These are phyloP conservation scores for Potamilus streckersoni DNA, from an alignment of 1,140 invertebrate species.

Conservation along the genomic window DNA sequence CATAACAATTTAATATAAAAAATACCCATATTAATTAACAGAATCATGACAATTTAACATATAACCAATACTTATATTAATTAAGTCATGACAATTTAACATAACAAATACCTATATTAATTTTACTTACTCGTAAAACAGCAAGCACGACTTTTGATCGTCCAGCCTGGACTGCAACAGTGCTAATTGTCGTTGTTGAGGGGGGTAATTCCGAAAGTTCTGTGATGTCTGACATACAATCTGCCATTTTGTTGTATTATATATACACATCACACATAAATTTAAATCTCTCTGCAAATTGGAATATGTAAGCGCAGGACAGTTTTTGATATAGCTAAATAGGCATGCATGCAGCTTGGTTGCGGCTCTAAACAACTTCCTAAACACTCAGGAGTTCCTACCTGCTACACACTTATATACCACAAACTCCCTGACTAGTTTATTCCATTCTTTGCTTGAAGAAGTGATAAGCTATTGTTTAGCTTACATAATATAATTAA, in stretches of 20 bases:
- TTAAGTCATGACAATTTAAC: not conserved
- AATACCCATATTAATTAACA: no score
- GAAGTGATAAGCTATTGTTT: not conserved
- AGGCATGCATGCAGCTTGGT: slow-evolving; percentile 32
- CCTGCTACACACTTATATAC: not conserved
- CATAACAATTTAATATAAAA: no score
- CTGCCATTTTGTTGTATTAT: slow-evolving; percentile 49
- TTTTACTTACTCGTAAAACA: slow-evolving; percentile 83
- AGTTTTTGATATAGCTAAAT: slow-evolving; percentile 25
- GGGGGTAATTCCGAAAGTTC: slow-evolving; percentile 61
- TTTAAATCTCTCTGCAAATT: no score
- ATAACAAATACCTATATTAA: not conserved
- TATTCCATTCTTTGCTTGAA: not conserved
- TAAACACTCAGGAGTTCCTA: slow-evolving; percentile 8
- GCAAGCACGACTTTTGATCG: slow-evolving; percentile 88
- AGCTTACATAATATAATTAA: not conserved
- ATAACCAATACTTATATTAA: not conserved
- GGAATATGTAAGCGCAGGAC: no score
- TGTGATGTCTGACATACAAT: slow-evolving; percentile 48
- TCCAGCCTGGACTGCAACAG: slow-evolving; percentile 90
- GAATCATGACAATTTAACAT: not conserved
- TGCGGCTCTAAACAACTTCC: slow-evolving; percentile 28
- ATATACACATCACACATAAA: not conserved
- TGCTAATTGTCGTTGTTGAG: slow-evolving; percentile 85
- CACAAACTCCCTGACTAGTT: slow-evolving; percentile 9